phyloP scores from a whole-genome alignment of 2,113 vertebrate species.

The Nyctibius bracteatus region DNA sequence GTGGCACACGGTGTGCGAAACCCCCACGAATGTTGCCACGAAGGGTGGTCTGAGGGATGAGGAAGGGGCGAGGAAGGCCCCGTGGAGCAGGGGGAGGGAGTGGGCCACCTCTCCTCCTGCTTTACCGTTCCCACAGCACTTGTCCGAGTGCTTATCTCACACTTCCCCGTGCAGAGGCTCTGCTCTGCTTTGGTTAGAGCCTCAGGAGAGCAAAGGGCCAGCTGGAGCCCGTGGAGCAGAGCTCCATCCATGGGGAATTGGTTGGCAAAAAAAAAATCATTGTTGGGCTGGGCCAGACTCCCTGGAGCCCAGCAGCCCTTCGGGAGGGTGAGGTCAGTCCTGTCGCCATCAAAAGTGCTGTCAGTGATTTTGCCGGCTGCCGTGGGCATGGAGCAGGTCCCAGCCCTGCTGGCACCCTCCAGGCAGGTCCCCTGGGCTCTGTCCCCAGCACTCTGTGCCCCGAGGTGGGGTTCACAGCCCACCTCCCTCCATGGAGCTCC shows the following conservation, averaged over 20 bases:
- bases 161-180: neutral
- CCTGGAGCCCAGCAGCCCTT: neutral
- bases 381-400: neutral
- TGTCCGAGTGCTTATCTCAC: fast-evolving
- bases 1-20: fast-evolving
- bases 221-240: neutral
- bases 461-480: neutral
- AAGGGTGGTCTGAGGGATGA: neutral
- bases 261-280: neutral
- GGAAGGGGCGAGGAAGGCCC: neutral
- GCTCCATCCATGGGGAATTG: neutral
- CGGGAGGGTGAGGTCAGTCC: neutral
- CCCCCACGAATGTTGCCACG: fast-evolving
- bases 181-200: neutral
- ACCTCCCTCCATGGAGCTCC: neutral
- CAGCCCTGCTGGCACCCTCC: neutral
- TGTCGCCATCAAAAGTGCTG: neutral
- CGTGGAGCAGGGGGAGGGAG: neutral
- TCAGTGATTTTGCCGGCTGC: neutral
- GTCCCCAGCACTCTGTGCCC: neutral
- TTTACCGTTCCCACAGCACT: fast-evolving
- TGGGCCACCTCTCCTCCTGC: neutral
- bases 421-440: neutral
- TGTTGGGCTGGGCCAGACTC: neutral
- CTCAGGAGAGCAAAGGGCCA: neutral